These are phyloP conservation scores for Notodonta dromedarius DNA, from an alignment of 2,888 invertebrate species.

Conservation along the genomic window DNA sequence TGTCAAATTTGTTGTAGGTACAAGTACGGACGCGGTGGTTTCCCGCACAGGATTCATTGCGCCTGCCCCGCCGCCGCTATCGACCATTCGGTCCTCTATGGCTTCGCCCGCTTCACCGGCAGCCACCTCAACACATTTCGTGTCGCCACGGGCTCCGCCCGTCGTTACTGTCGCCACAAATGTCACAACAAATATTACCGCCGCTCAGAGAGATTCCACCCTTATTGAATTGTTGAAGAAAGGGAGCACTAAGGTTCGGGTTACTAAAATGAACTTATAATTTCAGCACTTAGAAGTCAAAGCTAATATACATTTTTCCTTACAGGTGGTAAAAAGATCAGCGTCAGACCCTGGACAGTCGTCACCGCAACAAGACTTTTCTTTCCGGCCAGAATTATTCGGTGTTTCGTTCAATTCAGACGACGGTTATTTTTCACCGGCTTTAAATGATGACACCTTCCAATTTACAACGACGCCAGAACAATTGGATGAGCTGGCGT, in stretches of 20 bases:
- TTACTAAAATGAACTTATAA: neutral
- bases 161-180: slow-evolving; percentile 68
- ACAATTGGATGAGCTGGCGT: slow-evolving; percentile 86
- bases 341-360: slow-evolving; percentile 89
- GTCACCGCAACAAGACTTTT: slow-evolving; percentile 83
- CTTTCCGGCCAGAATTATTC: slow-evolving; percentile 85
- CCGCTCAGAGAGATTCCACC: slow-evolving; percentile 88
- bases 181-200: slow-evolving; percentile 49
- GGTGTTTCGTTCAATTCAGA: slow-evolving; percentile 87
- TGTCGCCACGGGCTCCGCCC: slow-evolving; percentile 74
- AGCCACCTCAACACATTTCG: slow-evolving; percentile 78
- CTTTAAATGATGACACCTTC: slow-evolving; percentile 90
- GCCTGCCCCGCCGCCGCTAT: slow-evolving; percentile 75
- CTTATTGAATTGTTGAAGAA: slow-evolving; percentile 91
- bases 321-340: slow-evolving; percentile 88
- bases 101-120: slow-evolving; percentile 70
- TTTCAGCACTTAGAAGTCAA: neutral
- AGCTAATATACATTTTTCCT: slow-evolving; percentile 14
- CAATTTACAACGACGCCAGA: slow-evolving; percentile 86
- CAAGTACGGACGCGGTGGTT: slow-evolving; percentile 52
- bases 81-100: slow-evolving; percentile 64
- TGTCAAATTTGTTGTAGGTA: slow-evolving; percentile 45
- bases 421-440: slow-evolving; percentile 86
- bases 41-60: slow-evolving; percentile 72
- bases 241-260: slow-evolving; percentile 83